A percentile compares a stretch with the other conserved stretches of the same genome.
These are phyloP conservation scores for Embidobia sp. DNA, from an alignment of 2,888 invertebrate genomes.

Conservation along the genomic window DNA sequence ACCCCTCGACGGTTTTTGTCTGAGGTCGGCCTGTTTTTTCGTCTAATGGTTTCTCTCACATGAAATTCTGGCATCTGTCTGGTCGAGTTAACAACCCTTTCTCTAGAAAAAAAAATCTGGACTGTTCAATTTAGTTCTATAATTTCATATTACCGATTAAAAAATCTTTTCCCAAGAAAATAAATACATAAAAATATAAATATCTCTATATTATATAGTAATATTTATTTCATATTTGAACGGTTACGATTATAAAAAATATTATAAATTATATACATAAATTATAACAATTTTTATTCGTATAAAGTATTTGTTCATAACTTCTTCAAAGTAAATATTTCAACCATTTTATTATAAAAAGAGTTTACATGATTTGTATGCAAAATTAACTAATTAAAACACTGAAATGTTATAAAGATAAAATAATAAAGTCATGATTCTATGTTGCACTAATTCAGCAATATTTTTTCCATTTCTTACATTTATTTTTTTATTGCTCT, in stretches of 20 bases:
- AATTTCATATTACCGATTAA: slow-evolving; percentile 39
- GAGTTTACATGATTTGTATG: no score
- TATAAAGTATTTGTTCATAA: no score
- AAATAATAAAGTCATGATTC: slow-evolving; percentile 35
- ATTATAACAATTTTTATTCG: no score
- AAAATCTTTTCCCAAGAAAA: no score
- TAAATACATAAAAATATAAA: no score
- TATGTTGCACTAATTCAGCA: slow-evolving; percentile 22
- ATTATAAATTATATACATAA: no score
- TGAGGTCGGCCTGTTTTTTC: slow-evolving; percentile 72
- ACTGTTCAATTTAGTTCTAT: slow-evolving; percentile 28
- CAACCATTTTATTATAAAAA: no score
- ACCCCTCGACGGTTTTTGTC: slow-evolving; percentile 75
- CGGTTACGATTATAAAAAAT: no score
- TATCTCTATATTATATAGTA: no score
- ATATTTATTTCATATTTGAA: no score
- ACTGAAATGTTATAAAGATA: neutral
- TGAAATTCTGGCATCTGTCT: slow-evolving; percentile 70
- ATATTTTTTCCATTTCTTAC: slow-evolving; percentile 51
- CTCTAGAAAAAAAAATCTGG: slow-evolving; percentile 47
- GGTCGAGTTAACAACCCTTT: slow-evolving; percentile 69
- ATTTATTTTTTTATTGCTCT: slow-evolving; percentile 30
- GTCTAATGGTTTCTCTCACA: slow-evolving; percentile 77
- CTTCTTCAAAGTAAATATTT: no score
- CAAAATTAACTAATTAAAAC: no score